Evolutionary conservation across 2,888 invertebrate species (phyloP).

Genomic region (Noctuana brunneofusca): DNA sequence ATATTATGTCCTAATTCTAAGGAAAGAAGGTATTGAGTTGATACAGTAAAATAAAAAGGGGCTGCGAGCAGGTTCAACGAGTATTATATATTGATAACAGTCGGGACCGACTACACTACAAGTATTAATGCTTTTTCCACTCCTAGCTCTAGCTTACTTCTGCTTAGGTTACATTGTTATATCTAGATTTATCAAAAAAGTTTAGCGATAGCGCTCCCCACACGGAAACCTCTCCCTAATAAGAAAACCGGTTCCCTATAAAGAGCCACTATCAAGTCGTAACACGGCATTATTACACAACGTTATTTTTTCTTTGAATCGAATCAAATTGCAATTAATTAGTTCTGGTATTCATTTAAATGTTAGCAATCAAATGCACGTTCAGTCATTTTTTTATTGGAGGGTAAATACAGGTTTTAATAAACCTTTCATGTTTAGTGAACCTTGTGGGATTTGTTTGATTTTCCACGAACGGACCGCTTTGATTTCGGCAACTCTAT

Average conservation of each 20-base stretch:
- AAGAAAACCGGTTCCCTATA: not conserved
- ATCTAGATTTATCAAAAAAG: not conserved
- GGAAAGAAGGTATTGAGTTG: too few relatives aligned
- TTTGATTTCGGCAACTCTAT: not conserved
- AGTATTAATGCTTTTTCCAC: too few relatives aligned
- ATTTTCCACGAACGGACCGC: not conserved
- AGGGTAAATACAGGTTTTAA: not conserved
- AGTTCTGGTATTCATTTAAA: not conserved
- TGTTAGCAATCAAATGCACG: not conserved
- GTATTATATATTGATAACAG: too few relatives aligned
- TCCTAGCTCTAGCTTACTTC: too few relatives aligned
- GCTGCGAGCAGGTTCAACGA: too few relatives aligned
- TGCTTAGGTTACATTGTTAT: not conserved
- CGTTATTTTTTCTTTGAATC: not conserved
- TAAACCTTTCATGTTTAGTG: conserved; percentile 4
- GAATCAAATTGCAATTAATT: not conserved
- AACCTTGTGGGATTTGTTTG: not conserved
- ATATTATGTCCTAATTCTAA: too few relatives aligned
- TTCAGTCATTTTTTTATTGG: not conserved
- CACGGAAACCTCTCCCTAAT: not conserved
- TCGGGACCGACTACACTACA: too few relatives aligned
- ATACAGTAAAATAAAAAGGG: too few relatives aligned
- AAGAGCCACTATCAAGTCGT: not conserved
- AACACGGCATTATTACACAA: not conserved
- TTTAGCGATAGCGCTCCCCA: not conserved